Conservation (phyloP, 2,113 vertebrate species). For the Thomomys bottae region DNA sequence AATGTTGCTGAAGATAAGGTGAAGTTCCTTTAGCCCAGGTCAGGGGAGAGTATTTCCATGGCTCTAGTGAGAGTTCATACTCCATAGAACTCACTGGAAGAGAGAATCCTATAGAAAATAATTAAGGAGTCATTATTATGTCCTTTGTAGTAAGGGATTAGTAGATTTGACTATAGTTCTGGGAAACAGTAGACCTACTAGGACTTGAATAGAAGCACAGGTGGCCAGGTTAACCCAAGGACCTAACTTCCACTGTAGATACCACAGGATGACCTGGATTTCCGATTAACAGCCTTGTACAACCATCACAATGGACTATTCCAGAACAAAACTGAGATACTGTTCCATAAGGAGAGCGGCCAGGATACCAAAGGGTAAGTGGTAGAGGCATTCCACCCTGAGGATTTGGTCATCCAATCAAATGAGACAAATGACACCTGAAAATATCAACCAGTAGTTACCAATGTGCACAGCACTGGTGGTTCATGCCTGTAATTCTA, state of each 20-base stretch:
- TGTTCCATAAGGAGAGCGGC: conserved; percentile 85
- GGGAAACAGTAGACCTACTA: background rate
- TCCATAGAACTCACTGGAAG: background rate
- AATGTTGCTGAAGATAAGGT: background rate
- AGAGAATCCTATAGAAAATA: background rate
- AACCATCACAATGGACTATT: conserved; percentile 87
- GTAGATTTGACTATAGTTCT: background rate
- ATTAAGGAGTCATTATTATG: background rate
- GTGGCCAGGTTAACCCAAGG: background rate
- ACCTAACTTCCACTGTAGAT: conserved; percentile 75
- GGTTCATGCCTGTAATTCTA: no score
- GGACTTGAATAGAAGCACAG: background rate
- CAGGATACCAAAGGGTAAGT: conserved; percentile 79
- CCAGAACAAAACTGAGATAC: conserved; percentile 84
- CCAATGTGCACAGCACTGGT: background rate
- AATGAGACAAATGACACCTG: background rate
- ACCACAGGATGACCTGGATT: conserved; percentile 88
- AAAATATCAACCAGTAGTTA: background rate
- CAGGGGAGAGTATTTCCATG: background rate
- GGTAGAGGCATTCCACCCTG: background rate
- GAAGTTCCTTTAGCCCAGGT: background rate
- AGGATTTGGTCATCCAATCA: background rate
- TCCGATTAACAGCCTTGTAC: conserved; percentile 87
- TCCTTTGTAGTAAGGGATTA: background rate
- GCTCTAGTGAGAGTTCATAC: background rate